phyloP scores from a whole-genome alignment of 1,140 invertebrate genomes.

The Polypedilum pembai region DNA sequence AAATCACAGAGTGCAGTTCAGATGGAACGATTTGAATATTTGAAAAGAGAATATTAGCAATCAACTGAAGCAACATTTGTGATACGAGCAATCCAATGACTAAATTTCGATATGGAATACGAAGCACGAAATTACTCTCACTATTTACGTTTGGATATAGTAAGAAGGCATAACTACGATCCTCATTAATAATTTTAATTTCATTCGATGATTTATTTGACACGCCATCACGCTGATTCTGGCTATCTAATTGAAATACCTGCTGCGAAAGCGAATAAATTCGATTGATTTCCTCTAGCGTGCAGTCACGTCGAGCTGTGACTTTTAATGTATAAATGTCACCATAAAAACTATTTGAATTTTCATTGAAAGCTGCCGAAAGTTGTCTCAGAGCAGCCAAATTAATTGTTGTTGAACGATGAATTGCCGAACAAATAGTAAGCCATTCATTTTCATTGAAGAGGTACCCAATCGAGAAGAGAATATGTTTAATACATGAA shows the following conservation, averaged over 20 bases:
- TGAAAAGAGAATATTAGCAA: constrained; percentile 75
- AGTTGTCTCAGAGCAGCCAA: constrained; percentile 76
- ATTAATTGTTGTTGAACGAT: constrained; percentile 73
- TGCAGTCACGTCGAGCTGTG: constrained; percentile 77
- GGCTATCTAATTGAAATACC: constrained; percentile 54
- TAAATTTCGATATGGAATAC: constrained; percentile 77
- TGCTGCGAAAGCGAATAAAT: constrained; percentile 80
- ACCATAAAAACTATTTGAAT: constrained; percentile 88
- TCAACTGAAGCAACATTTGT: constrained; percentile 83
- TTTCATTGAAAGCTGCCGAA: constrained; percentile 75
- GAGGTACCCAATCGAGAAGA: constrained; percentile 71
- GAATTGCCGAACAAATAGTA: constrained; percentile 67
- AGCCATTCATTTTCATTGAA: constrained; percentile 78
- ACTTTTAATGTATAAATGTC: constrained; percentile 89
- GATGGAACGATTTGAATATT: constrained; percentile 46
- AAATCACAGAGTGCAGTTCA: constrained; percentile 42
- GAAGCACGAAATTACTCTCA: constrained; percentile 68
- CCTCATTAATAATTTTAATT: constrained; percentile 51
- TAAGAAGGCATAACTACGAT: constrained; percentile 82
- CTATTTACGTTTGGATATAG: constrained; percentile 74
- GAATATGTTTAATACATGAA: constrained; percentile 82
- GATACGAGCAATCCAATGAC: constrained; percentile 83
- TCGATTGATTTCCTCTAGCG: constrained; percentile 68
- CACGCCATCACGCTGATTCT: constrained; percentile 39
- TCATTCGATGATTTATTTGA: constrained; percentile 29